Evolutionary conservation across 1,140 invertebrate genomes (phyloP).

Genomic region (Dermatophagoides farinae): DNA sequence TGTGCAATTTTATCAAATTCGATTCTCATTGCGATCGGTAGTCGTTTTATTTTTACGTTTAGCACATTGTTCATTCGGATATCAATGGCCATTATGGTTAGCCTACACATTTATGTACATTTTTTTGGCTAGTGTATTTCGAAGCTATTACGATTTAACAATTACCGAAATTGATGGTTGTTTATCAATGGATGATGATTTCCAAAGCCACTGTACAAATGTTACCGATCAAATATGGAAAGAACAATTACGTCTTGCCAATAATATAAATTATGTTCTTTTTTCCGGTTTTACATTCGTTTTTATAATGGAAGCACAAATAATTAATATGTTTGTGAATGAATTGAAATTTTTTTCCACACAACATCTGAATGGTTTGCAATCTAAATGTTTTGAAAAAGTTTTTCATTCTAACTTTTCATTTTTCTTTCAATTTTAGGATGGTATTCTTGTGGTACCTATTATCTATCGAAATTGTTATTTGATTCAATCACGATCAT

Average conservation of each 20-base stretch:
- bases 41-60: neutral
- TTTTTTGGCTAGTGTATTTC: too few species aligned
- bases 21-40: neutral
- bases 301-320: neutral
- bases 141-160: too few species aligned
- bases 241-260: neutral
- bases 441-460: neutral
- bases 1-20: neutral
- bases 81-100: too few species aligned
- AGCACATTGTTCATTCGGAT: neutral
- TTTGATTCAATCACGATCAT: neutral
- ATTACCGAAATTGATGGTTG: too few species aligned
- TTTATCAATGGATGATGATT: neutral
- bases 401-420: neutral
- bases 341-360: neutral
- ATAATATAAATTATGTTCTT: neutral
- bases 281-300: neutral
- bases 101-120: too few species aligned
- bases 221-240: neutral
- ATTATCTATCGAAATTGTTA: neutral
- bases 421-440: neutral
- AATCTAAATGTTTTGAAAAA: neutral
- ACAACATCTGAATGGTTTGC: neutral
- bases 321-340: neutral
- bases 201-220: neutral